phyloP scores from a whole-genome alignment of 2,888 invertebrate species.

The Aleiodes alternator region DNA sequence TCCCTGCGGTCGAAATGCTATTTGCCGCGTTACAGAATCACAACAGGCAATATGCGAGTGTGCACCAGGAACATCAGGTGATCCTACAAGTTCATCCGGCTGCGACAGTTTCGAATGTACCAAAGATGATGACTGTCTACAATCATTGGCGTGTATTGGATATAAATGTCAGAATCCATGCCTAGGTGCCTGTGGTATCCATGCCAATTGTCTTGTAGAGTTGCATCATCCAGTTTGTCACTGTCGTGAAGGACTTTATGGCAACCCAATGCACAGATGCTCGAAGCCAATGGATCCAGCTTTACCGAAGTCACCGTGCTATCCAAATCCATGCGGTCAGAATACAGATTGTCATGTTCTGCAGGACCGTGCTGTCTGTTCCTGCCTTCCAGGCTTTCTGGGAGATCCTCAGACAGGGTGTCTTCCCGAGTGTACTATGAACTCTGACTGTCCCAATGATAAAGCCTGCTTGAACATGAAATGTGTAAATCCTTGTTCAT shows the following conservation, averaged over 20 bases:
- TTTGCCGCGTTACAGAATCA: constrained; percentile 82
- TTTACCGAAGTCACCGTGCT: constrained; percentile 82
- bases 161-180: constrained; percentile 89
- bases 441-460: constrained; percentile 86
- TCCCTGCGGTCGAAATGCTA: constrained; percentile 88
- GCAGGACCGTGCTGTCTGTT: constrained; percentile 84
- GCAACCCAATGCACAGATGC: constrained; percentile 87
- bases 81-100: constrained; percentile 83
- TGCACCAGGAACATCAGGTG: constrained; percentile 85
- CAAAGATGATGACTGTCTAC: constrained; percentile 86
- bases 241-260: constrained; percentile 83
- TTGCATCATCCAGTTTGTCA: constrained; percentile 88
- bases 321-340: constrained; percentile 85
- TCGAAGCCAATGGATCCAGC: constrained; percentile 77
- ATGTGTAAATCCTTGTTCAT: constrained; percentile 84
- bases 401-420: constrained; percentile 89
- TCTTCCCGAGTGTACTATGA: constrained; percentile 87
- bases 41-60: constrained; percentile 86
- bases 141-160: constrained; percentile 86
- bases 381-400: constrained; percentile 84
- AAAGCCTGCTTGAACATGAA: constrained; percentile 86
- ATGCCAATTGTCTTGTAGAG: constrained; percentile 85
- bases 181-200: constrained; percentile 87
- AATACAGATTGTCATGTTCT: constrained; percentile 87
- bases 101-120: constrained; percentile 89